Conservation (phyloP, 2,797 vertebrate species). For the Echiichthys vipera region DNA sequence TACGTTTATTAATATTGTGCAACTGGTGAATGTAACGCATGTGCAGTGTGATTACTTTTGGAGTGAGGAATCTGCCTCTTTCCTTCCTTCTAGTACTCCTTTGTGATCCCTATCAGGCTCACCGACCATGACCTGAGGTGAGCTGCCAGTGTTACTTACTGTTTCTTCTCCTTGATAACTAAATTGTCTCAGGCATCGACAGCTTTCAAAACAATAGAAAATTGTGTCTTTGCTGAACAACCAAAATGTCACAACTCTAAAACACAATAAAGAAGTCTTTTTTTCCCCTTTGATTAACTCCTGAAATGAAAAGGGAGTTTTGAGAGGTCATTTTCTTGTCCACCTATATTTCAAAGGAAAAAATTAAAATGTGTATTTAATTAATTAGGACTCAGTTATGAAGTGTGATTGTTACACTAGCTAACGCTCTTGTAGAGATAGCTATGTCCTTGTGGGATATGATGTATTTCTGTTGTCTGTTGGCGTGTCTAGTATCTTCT, state of each 20-base stretch:
- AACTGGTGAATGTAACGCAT: background rate
- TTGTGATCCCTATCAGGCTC: conserved; percentile 67
- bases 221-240: background rate
- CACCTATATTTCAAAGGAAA: no score
- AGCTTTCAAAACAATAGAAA: background rate
- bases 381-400: no score
- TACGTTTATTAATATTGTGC: background rate
- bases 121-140: conserved; percentile 57
- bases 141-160: background rate
- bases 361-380: no score
- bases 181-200: background rate
- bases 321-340: no score
- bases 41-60: background rate
- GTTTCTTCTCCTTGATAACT: background rate
- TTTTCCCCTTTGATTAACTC: no score
- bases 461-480: background rate
- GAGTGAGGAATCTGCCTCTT: background rate
- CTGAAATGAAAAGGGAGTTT: no score
- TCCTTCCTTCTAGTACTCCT: conserved; percentile 73
- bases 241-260: no score
- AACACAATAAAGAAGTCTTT: no score
- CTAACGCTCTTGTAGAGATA: background rate
- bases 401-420: background rate
- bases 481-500: background rate
- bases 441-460: background rate